Base-by-base conservation (phyloP, 2,888 invertebrate genomes). In the Hypolimnas misippus region DNA sequence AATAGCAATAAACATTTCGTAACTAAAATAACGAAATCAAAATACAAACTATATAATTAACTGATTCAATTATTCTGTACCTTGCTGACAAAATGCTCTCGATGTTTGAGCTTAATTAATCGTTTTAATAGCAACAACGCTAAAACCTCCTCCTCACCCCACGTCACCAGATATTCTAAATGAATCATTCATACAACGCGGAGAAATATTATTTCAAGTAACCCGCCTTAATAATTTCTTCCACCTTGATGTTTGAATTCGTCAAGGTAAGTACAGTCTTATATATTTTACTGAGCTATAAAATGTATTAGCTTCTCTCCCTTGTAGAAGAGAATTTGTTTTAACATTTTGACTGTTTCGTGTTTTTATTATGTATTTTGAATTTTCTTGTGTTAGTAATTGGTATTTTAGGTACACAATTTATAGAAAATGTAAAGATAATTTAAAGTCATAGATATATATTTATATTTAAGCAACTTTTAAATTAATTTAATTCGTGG, bases 51-150 rank as follows among this genome's bases (percentile, higher is more conserved):
- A 67, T 19, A 21, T 57, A 59, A 60, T 58, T 42, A 57, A 54
- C 66, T 64, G 62, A 38, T 56, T 50, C 61, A 42, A 57, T 53
- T 65, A 63, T 42, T 57, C 57, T 64, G 57, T 50, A 49, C 35
- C 63, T 57, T 31, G 51, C 65, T 68, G 64, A 67, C 62, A 55
- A 63, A 65, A 59, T 69, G 56, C 38, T 61, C 64, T 73, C 71
- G 73, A 73, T 76, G 74, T 76, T 80, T 76, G 75, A 72, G 70
- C 73, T 74, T 78, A 79, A 82, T 82, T 81, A 83, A 83, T 83
- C 76, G 76, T 78, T 80, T 73, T 75, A 76, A 67, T 68, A 69
- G 66, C 59, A 71, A 68, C 63, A 64, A 55, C 68, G 68, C 58
- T 74, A 67, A 66, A 67, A 68, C 64, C 53, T n/a, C 21, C 21